These are phyloP conservation scores for Labia minor DNA, from an alignment of 2,888 invertebrate species.

Conservation along the genomic window DNA sequence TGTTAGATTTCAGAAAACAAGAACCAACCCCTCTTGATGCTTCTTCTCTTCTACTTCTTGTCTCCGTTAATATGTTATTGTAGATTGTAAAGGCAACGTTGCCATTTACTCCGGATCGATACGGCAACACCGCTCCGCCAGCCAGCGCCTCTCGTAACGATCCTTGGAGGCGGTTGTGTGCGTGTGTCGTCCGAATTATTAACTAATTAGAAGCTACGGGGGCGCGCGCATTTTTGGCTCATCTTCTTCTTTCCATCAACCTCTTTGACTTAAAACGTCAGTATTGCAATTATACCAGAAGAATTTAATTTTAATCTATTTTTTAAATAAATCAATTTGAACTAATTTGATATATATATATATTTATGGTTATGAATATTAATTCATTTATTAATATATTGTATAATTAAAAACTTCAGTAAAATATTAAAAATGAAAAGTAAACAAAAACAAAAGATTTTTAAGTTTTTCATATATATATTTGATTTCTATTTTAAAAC, in stretches of 20 bases:
- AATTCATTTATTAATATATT: no score
- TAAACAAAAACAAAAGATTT: background rate
- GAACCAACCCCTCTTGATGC: no score
- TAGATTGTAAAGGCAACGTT: background rate
- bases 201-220: background rate
- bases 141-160: conserved; percentile 1
- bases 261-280: background rate
- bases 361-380: no score
- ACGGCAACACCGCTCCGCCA: background rate
- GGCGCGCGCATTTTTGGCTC: no score
- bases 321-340: no score
- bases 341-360: no score
- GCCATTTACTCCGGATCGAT: background rate
- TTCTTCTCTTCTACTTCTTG: no score
- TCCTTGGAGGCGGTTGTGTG: background rate
- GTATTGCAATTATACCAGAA: no score
- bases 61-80: background rate
- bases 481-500: background rate
- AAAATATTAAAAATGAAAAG: no score
- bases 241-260: background rate
- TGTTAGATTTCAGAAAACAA: no score
- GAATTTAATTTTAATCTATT: background rate
- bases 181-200: background rate
- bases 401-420: no score
- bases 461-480: background rate